Base-by-base conservation (phyloP, 2,888 invertebrate genomes). In the Hirudinaria manillensis region DNA sequence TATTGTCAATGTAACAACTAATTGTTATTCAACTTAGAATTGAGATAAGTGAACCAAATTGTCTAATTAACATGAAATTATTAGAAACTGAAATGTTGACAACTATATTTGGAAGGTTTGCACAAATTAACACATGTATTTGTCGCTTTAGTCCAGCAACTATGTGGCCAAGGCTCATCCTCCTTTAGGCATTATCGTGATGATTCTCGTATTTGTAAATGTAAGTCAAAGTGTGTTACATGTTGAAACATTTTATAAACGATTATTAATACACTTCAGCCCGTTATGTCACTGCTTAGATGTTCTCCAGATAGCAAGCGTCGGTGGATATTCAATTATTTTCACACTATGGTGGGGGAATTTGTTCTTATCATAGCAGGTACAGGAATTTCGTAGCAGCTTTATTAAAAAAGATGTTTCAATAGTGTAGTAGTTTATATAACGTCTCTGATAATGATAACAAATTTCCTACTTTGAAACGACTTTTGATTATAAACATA, bases 321-420 rank as follows among this genome's bases (percentile, higher is more conserved):
- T 36, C 36, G 74, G 29, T 74, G 67, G 68, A 68, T 74, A 6
- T 74, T 74, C 51, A 74, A 74, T 65, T 36, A 67, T n/a, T 61
- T 38, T 4, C 74, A 74, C 66, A n/a, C 51, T 21, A 36, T 74
- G 29, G 74, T 74, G 10, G 74, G 74, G 2, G 29, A 53, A 27
- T 51, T 74, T 21, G 67, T 67, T 24, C 29, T 68, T 21, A 34
- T 74, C 27, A 21, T 74, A 51, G 36, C 74, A 32, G 74, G 74
- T 65, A 19, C 3, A n/a, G 2, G 32, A 6, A 6, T 68, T 4
- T 68, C 32, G 21, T 4, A 68, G 13, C 6, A 3, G 16, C 1
- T 34, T 32, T 36, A 29, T 34, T 68, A 29, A n/a, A 68, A 65
- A 34, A 34, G 16, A 1, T 68, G 24, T 32, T 68, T 34, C 27